Percentiles rank a stretch among this genome's conserved stretches.
Evolutionary conservation across 2,113 vertebrate species (phyloP).

Genomic region (Trematomus loennbergii): DNA sequence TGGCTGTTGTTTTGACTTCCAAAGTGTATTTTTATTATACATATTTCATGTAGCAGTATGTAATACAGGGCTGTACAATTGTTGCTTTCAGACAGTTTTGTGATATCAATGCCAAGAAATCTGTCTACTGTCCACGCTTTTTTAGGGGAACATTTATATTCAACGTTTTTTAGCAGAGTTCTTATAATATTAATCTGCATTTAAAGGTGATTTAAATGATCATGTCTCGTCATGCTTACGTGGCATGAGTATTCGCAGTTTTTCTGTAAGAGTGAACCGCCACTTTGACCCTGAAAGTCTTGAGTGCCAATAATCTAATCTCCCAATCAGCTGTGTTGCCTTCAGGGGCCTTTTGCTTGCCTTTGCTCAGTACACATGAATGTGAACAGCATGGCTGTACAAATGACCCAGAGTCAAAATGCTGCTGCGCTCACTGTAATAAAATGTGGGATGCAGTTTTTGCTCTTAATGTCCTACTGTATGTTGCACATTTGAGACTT

Average conservation of each 20-base stretch:
- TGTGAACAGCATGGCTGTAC: conserved; percentile 4
- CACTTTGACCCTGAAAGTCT: background rate
- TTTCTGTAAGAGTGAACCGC: conserved; percentile 1
- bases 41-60: background rate
- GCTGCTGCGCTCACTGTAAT: conserved; percentile 6
- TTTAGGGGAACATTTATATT: background rate
- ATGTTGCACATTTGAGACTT: background rate
- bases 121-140: no score
- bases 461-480: background rate
- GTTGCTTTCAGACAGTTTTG: background rate
- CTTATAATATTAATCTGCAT: background rate
- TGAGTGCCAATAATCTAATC: conserved; percentile 33
- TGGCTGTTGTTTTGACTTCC: conserved; percentile 1
- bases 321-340: conserved; percentile 43
- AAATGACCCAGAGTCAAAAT: conserved; percentile 28
- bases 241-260: background rate
- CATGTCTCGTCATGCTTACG: background rate
- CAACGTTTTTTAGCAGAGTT: background rate
- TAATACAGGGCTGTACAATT: no score
- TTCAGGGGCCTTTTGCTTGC: conserved; percentile 33
- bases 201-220: background rate
- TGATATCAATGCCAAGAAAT: background rate
- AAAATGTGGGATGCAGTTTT: conserved; percentile 9
- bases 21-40: background rate
- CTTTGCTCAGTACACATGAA: conserved; percentile 11